phyloP scores from a whole-genome alignment of 2,797 vertebrate genomes.

The Lerista edwardsae region DNA sequence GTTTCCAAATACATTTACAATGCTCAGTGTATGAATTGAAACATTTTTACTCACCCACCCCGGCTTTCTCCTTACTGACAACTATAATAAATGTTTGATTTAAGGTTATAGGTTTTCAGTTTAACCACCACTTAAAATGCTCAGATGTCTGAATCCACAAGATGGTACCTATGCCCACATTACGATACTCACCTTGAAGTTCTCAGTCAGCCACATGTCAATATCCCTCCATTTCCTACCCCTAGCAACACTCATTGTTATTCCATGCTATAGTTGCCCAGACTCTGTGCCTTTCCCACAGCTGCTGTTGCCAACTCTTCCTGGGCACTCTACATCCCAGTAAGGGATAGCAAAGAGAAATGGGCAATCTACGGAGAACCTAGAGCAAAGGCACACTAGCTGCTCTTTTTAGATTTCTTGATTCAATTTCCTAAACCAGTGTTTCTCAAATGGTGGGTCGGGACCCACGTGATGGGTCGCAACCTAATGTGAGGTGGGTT shows the following conservation, averaged over 20 bases:
- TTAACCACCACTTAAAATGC: not conserved
- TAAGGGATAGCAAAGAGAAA: not conserved
- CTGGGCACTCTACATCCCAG: not conserved
- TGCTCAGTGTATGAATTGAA: slow-evolving; percentile 2
- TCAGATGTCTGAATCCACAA: not conserved
- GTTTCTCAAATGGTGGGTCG: no score
- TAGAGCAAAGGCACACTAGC: no score
- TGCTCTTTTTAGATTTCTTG: no score
- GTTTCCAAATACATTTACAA: slow-evolving; percentile 23
- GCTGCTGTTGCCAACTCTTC: not conserved
- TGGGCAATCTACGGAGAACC: not conserved
- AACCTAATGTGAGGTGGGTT: no score
- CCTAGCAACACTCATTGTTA: not conserved
- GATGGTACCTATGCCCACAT: not conserved
- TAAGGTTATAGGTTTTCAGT: not conserved
- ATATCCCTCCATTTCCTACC: not conserved
- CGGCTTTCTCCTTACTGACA: slow-evolving; percentile 22
- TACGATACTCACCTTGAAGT: not conserved
- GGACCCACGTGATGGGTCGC: no score
- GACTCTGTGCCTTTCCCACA: not conserved
- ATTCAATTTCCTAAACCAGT: no score
- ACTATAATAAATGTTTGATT: slow-evolving; percentile 7
- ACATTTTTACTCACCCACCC: not conserved
- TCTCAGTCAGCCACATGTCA: not conserved
- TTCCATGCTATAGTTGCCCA: not conserved